Evolutionary conservation across 1,140 invertebrate species (phyloP), one percentile per base, ranked within the genome.

Genomic region (Melipona quadrifasciata): DNA sequence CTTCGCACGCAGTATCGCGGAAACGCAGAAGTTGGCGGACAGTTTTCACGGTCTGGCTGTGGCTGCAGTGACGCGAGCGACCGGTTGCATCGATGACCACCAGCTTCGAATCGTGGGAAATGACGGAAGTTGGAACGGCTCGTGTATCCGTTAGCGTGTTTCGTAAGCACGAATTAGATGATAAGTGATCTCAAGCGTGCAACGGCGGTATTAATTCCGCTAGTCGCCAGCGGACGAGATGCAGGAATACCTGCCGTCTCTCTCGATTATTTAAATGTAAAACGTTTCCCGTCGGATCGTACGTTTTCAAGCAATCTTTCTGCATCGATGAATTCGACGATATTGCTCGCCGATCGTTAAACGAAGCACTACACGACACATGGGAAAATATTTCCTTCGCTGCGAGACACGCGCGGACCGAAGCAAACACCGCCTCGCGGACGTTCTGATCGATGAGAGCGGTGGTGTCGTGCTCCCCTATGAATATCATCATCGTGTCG

Each of bases 401-500:
- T 8, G 31, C 16, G 14, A 47, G 39, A 71, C 68, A 24, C 21
- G n/a, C 34, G 12, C 10, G 11, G 31, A 47, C 39, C 12, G 19
- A 71, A 14, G 8, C 39, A 61, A 39, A 74, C 27, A 57, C 11
- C 34, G 34, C 2, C 6, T 47, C 27, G 64, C 21, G 31, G 6
- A 34, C 27, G 16, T 82, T 0, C n/a, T 61, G 39, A 87, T 86
- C 85, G 72, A 39, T 31, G 76, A 78, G 53, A 72, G 10, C 72
- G 51, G 74, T 73, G 51, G 74, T 73, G 57, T 64, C 58, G 51
- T 55, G 53, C 24, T 78, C n/a, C 34, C 27, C 31, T 21, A 34
- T 86, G 84, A 87, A 77, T 47, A 47, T n/a, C n/a, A n/a, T n/a
- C n/a, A n/a, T 87, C 75, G 83, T 31, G 53, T 24, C 76, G 12